Evolutionary conservation across 2,797 vertebrate species (phyloP).

Genomic region (Anabacerthia variegaticeps): DNA sequence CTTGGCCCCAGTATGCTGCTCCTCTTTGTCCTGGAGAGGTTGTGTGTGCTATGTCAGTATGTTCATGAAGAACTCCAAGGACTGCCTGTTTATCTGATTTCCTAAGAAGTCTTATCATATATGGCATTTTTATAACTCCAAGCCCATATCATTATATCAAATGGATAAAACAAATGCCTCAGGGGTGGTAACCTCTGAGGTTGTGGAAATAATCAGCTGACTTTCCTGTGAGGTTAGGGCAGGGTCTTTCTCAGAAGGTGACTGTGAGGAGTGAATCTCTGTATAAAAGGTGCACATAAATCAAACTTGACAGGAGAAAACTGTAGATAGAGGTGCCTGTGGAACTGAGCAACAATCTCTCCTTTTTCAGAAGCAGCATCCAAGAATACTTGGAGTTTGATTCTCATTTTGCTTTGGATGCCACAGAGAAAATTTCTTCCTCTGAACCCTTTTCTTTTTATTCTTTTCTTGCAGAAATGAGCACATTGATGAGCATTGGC

Average conservation of each 20-base stretch:
- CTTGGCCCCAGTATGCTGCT: background rate
- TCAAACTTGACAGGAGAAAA: background rate
- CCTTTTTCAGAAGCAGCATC: background rate
- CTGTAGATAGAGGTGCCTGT: background rate
- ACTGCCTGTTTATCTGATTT: background rate
- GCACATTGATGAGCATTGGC: background rate
- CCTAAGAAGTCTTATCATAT: background rate
- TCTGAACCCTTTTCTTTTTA: no score
- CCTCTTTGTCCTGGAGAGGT: background rate
- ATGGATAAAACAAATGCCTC: background rate
- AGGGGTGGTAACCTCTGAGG: background rate
- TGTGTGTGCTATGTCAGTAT: fast-evolving
- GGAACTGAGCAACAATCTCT: background rate
- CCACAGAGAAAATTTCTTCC: background rate
- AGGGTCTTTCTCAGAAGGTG: background rate
- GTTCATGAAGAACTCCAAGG: background rate
- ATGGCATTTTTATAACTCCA: background rate
- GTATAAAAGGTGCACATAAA: background rate
- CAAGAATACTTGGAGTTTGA: background rate
- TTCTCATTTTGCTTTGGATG: background rate
- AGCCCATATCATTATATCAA: fast-evolving
- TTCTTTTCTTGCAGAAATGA: background rate
- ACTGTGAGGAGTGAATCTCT: background rate
- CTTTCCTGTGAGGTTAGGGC: background rate
- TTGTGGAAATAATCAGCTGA: background rate